Conservation (phyloP, 2,888 invertebrate species). For the Dusona sp. region DNA sequence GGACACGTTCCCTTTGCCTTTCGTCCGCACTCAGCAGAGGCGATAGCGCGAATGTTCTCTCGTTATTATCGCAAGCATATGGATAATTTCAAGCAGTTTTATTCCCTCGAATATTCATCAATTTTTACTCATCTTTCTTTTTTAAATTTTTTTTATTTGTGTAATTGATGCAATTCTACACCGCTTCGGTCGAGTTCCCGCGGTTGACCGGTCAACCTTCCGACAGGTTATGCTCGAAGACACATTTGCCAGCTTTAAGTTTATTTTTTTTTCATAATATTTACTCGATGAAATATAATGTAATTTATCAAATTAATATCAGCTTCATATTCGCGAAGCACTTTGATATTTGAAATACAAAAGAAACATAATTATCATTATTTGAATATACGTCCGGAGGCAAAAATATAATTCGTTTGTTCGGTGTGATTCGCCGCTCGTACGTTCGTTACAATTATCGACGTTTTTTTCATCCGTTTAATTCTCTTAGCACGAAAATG, state of each 20-base stretch:
- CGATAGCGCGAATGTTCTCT: background rate
- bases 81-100: constrained; percentile 13
- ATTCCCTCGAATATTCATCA: background rate
- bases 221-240: background rate
- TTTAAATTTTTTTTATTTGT: background rate
- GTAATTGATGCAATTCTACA: background rate
- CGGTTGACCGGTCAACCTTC: constrained; percentile 21
- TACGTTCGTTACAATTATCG: constrained; percentile 39
- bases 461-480: constrained; percentile 7
- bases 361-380: background rate
- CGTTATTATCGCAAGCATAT: constrained; percentile 27
- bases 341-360: background rate
- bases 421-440: constrained; percentile 30
- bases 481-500: constrained; percentile 1
- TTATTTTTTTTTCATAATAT: constrained; percentile 6
- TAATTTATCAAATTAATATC: background rate
- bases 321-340: background rate
- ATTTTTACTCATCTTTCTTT: background rate
- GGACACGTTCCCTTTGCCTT: background rate
- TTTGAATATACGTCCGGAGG: background rate
- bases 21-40: background rate
- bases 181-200: constrained; percentile 22
- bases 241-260: background rate
- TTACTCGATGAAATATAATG: background rate
- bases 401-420: background rate